Base-by-base conservation (phyloP, 2,113 vertebrate species). In the Rutilus rutilus region DNA sequence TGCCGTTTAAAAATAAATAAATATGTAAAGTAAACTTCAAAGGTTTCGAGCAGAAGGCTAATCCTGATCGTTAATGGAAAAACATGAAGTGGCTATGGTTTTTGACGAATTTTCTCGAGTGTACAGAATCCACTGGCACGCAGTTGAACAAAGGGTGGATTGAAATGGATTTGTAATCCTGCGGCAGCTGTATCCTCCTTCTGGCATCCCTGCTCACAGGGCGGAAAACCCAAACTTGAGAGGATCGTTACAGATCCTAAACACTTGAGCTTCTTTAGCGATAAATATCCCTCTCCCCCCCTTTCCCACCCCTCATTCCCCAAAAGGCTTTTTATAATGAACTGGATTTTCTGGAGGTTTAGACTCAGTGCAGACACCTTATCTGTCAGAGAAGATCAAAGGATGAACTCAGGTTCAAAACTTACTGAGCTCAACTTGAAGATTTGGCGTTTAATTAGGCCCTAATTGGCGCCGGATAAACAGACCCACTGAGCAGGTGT, bases 381-480 rank as follows among this genome's bases (percentile, higher is more conserved):
- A 89, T 90, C 88, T 88, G 86, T 91, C 89, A 89, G 64, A 82
- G 21, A 69, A 83, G 86, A 89, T 90, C 89, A 92, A 89, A 86
- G 85, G 86, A 77, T 42, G 75, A 64, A 54, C 54, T 77, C 7
- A 30, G 78, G 57, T 85, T 88, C 50, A 86, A 77, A 87, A 83
- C 59, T 82, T 60, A 47, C 64, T 60, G 45, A 80, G 78, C 5
- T 69, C 71, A 15, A 67, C 65, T 67, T 42, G 84, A 79, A 64
- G 78, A 85, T 67, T 52, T 67, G 81, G 60, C 62, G 50, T 90
- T 90, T 90, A 84, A 75, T 90, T 90, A 84, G 77, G 65, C 71
- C 73, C 86, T 90, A 91, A 90, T 89, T 87, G 87, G 90, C 77
- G 65, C 25, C n/a, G 7, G 42, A 74, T 86, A 89, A 89, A 89